Evolutionary conservation across 2,888 invertebrate genomes (phyloP).

Genomic region (Drosophila acutilabella): DNA sequence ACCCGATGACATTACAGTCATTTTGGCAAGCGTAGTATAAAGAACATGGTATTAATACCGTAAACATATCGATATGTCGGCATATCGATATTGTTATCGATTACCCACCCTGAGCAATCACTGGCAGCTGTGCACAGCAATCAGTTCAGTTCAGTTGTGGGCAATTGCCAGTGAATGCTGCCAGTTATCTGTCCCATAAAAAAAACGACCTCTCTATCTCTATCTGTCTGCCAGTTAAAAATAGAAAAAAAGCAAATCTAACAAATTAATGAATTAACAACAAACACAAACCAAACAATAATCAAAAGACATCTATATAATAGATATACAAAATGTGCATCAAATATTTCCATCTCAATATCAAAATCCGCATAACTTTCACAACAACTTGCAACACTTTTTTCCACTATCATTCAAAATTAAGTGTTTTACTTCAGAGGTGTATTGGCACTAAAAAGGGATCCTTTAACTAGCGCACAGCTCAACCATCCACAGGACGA

Average conservation of each 20-base stretch:
- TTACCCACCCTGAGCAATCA: conserved; percentile 30
- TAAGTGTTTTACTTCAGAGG: background rate
- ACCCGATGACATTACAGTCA: conserved; percentile 94
- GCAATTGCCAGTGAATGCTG: conserved; percentile 40
- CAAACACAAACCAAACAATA: background rate
- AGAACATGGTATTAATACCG: background rate
- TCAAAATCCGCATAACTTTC: background rate
- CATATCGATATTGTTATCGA: background rate
- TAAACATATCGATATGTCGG: background rate
- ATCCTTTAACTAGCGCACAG: background rate
- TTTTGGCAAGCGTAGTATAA: conserved; percentile 48
- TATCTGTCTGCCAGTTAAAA: background rate
- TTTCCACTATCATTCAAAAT: background rate
- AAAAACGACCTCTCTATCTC: too few relatives aligned
- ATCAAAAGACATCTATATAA: background rate
- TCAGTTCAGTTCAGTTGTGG: conserved; percentile 22
- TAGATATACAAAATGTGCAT: background rate
- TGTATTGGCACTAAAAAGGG: background rate
- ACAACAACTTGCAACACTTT: background rate
- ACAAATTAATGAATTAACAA: background rate
- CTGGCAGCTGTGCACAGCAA: conserved; percentile 40
- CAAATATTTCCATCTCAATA: background rate
- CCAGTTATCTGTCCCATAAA: background rate
- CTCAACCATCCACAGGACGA: too few relatives aligned
- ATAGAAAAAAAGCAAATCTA: background rate